phyloP scores from a whole-genome alignment of 2,113 vertebrate species.

The Gymnorhina tibicen region DNA sequence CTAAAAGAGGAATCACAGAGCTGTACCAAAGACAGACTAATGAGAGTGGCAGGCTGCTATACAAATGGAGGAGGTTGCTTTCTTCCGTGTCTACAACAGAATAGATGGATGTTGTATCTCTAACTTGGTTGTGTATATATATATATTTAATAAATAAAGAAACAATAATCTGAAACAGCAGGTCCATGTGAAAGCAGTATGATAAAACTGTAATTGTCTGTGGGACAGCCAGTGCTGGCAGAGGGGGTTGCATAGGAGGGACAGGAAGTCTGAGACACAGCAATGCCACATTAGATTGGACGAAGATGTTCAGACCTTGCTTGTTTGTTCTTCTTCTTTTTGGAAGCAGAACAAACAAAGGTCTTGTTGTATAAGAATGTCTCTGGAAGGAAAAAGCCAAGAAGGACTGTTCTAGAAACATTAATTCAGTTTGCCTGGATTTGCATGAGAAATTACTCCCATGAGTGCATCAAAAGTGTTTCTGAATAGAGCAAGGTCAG shows the following conservation, averaged over 20 bases:
- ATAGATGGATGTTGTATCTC: background rate
- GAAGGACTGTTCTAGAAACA: background rate
- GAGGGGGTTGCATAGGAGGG: background rate
- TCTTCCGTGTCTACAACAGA: background rate
- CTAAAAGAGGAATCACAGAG: background rate
- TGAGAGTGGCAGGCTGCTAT: background rate
- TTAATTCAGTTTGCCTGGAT: background rate
- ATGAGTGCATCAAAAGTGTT: background rate
- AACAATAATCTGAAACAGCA: background rate
- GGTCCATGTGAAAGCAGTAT: rapidly evolving
- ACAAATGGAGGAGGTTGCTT: background rate
- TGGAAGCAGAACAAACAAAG: background rate
- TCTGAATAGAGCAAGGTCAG: background rate
- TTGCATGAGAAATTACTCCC: background rate
- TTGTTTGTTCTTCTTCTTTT: background rate
- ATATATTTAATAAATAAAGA: background rate
- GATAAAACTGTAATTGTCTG: background rate
- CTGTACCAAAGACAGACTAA: background rate
- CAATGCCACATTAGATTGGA: background rate
- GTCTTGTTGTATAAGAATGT: background rate
- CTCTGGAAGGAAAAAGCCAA: background rate
- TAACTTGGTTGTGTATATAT: background rate
- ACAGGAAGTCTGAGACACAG: background rate
- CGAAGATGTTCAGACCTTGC: background rate
- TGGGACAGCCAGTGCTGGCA: background rate